Base-by-base conservation (phyloP, 2,113 vertebrate genomes). In the Athene cunicularia region DNA sequence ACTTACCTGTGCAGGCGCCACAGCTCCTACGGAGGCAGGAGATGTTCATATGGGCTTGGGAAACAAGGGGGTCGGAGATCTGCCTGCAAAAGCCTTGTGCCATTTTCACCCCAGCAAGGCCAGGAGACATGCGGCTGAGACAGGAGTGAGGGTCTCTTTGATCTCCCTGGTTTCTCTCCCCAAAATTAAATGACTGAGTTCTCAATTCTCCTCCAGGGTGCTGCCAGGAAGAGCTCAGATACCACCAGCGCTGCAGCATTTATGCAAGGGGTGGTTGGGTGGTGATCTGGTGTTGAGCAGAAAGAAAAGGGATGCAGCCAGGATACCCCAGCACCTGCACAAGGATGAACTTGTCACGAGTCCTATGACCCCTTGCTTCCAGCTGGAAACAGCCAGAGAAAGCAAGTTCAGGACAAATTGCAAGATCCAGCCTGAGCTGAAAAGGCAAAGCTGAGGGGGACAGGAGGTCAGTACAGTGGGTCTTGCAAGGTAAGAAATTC, bases 61-160 rank as follows among this genome's bases (percentile, higher is more conserved):
- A 73, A 30, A 22, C 0, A 0, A 64, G 60, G 6, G 24, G 4
- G 6, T 32, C 2, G 0, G 68, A 39, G 17, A 53, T 37, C 45
- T 80, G 19, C 59, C 32, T 70, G 58, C 43, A 90, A 83, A 90
- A 92, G 5, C 32, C 12, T 76, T 1, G 0, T 4, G 15, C 16
- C 45, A 47, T 95, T 81, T 93, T 62, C 39, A 37, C 4, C 15
- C 53, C 58, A 58, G n/a, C 33, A 5, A 6, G 30, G 10, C 47
- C 49, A 76, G 67, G 49, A 79, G 49, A 43, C 7, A 9, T 4
- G 8, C 1, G 1, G 12, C 28, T 79, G 39, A 73, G 53, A 63
- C 14, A 30, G 55, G 41, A 71, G 3, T 15, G 18, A 22, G 63
- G 33, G 32, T 33, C 27, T 18, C 60, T 80, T 83, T 23, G 27